A percentile compares a stretch with the other conserved stretches of the same genome.
Evolutionary conservation across 2,113 vertebrate species (phyloP).

Genomic region (Connochaetes taurinus): DNA sequence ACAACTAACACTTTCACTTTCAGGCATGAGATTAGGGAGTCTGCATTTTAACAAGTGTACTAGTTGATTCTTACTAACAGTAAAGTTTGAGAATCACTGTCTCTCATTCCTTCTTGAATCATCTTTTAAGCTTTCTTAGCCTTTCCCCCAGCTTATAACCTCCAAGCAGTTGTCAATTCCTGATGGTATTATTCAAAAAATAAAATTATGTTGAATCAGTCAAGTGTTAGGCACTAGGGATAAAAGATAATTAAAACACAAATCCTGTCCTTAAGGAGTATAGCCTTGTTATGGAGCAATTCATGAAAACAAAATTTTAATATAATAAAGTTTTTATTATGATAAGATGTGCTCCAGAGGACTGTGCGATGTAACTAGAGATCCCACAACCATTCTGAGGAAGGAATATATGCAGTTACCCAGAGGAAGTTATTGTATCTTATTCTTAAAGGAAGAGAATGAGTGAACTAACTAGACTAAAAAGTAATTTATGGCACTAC

Average conservation of each 20-base stretch:
- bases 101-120: background rate
- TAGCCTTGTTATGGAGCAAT: background rate
- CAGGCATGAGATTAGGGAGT: background rate
- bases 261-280: background rate
- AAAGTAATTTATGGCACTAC: background rate
- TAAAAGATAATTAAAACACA: conserved; percentile 25
- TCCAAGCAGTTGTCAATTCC: background rate
- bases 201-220: conserved; percentile 22
- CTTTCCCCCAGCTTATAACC: background rate
- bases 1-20: background rate
- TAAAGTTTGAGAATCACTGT: background rate
- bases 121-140: background rate
- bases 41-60: background rate
- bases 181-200: background rate
- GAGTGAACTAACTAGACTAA: background rate
- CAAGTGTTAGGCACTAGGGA: background rate
- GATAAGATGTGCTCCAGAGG: background rate
- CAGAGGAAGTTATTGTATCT: background rate
- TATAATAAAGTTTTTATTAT: conserved; percentile 10
- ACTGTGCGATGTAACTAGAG: background rate
- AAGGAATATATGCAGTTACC: background rate
- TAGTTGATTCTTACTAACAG: background rate
- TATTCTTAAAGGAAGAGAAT: background rate
- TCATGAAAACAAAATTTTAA: conserved; percentile 11
- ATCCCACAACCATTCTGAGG: background rate